These are phyloP conservation scores for Physeter macrocephalus DNA, from an alignment of 2,113 vertebrate genomes.

Conservation along the genomic window DNA sequence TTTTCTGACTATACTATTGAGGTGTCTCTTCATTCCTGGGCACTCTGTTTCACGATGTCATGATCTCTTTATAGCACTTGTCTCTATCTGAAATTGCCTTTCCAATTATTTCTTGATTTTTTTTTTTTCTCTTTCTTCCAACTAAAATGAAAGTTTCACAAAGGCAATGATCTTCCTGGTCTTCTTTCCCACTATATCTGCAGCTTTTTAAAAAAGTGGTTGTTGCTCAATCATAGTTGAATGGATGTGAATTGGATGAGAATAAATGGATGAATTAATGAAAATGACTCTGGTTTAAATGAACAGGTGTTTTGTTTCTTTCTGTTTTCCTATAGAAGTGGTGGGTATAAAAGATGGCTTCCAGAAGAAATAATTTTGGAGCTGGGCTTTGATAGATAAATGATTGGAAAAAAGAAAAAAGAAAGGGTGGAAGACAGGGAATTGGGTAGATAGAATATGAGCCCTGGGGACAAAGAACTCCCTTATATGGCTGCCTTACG, in stretches of 20 bases:
- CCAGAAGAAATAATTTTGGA: background rate
- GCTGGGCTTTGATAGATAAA: background rate
- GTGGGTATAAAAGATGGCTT: background rate
- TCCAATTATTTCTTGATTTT: background rate
- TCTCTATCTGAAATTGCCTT: background rate
- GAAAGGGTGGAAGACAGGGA: background rate
- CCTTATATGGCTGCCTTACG: background rate
- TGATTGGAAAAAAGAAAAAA: background rate
- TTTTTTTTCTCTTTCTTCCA: background rate
- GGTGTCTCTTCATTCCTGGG: background rate
- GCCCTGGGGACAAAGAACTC: rapidly evolving
- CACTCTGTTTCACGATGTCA: rapidly evolving
- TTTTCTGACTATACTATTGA: background rate
- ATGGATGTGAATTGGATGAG: background rate
- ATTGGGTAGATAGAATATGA: background rate
- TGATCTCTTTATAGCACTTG: background rate
- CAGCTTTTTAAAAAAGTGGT: background rate
- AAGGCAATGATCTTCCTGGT: background rate
- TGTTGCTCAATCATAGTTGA: background rate
- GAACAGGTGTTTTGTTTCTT: background rate
- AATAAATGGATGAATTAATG: background rate
- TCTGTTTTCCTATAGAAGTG: background rate
- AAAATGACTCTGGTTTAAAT: background rate
- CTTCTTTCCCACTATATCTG: background rate
- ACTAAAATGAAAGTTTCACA: background rate